Percentiles rank a stretch among this genome's conserved stretches.
These are phyloP conservation scores for Amazona finschi DNA, from an alignment of 2,797 vertebrate species.

Conservation along the genomic window DNA sequence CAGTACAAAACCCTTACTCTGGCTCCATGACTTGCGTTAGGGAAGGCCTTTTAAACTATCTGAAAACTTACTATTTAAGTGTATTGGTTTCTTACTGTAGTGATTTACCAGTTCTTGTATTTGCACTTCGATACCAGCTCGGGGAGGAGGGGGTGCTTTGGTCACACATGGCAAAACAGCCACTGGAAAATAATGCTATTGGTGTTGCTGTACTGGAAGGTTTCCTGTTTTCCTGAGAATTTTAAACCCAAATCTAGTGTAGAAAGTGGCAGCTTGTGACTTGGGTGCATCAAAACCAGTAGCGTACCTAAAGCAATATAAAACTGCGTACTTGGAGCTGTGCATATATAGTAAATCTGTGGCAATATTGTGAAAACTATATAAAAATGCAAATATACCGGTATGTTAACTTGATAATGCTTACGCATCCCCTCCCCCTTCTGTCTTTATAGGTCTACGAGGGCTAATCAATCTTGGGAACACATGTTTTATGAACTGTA, in stretches of 20 bases:
- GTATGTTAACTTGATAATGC: slow-evolving; percentile 1
- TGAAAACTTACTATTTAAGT: not conserved
- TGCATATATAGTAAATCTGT: not conserved
- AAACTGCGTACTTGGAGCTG: not conserved
- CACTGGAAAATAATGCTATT: not conserved
- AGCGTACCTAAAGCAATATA: not conserved
- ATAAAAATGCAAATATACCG: not conserved
- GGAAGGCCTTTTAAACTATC: not conserved
- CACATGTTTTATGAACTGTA: slow-evolving; percentile 99
- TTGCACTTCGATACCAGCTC: not conserved
- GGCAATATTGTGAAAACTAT: not conserved
- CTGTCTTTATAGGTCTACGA: slow-evolving; percentile 85
- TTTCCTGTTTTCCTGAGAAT: not conserved
- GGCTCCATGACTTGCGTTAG: not conserved
- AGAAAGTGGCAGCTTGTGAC: not conserved
- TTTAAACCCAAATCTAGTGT: not conserved
- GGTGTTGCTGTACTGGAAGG: not conserved
- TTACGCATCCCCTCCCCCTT: not conserved
- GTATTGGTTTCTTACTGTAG: not conserved
- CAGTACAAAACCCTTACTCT: not conserved
- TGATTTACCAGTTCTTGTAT: not conserved
- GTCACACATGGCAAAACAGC: not conserved
- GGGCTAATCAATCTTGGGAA: slow-evolving; percentile 98
- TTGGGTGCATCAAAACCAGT: not conserved
- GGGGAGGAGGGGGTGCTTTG: not conserved